Base-by-base conservation (phyloP, 2,888 invertebrate genomes). In the Tanytarsus gracilentus region DNA sequence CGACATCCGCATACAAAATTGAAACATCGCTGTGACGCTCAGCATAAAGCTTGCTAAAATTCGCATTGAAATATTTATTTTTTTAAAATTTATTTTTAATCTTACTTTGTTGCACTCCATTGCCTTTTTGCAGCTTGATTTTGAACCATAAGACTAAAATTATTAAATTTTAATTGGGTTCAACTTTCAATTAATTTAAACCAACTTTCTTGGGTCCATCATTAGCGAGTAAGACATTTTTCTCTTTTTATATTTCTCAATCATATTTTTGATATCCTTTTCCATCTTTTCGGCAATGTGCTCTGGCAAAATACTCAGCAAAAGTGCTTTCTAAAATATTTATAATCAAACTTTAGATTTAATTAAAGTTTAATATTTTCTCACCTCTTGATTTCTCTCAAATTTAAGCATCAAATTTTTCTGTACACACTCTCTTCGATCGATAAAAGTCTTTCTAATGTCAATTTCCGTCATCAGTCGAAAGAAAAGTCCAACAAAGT, bases 1-100 rank as follows among this genome's bases (percentile, higher is more conserved):
- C 94, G 49, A 95, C 91, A 71, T 95, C 95, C 0, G 95, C 94
- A 69, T 91, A 95, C 29, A 95, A 74, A 64, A 95, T 89, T 65
- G 90, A 87, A 1, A 95, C 94, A 69, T 93, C 86, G 14, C 87
- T 81, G 69, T 95, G 92, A 33, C 85, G 84, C 72, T 91, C 88
- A 0, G 95, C 85, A 68, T 92, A 92, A 0, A 92, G 76, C 68
- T 91, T 86, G 66, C 94, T 94, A 9, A 18, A 44, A 30, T 9
- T 25, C 21, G 25, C 18, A 25, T 39, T 36, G 7, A 2, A 21
- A 14, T 25, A 25, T 29, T 55, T 2, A 30, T 51, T 51, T 2
- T 3, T 6, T 53, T 33, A 5, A n/a, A 21, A 27, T 23, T 27
- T 18, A 53, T 33, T 53, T 7, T n/a, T 27, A 9, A 14, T 59